A percentile compares a stretch with the other conserved stretches of the same genome.
Conservation (phyloP, 2,113 vertebrate genomes). For the Isichthys henryi region DNA sequence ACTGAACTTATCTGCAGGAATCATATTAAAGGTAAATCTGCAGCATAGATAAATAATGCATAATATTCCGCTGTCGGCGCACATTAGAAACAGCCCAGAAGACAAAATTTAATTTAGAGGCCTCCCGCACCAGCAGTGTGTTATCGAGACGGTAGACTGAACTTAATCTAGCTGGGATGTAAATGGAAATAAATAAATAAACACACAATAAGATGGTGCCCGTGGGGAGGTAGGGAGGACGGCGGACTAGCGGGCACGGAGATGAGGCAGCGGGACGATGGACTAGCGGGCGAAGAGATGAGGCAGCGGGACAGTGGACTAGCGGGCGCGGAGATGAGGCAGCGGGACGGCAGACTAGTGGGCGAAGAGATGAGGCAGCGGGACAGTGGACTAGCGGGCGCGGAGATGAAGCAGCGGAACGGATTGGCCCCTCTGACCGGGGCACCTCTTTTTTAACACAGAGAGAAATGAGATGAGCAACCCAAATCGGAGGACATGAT, state of each 20-base stretch:
- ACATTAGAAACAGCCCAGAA: slow-evolving; percentile 47
- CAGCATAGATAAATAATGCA: slow-evolving; percentile 56
- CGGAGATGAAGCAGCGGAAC: background rate
- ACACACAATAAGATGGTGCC: background rate
- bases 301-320: background rate
- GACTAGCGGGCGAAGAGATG: no score
- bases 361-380: background rate
- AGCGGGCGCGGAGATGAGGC: background rate
- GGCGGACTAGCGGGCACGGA: background rate
- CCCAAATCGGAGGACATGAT: background rate
- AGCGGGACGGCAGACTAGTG: no score
- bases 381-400: background rate
- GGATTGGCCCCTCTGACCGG: background rate
- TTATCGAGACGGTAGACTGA: slow-evolving; percentile 36
- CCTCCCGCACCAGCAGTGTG: slow-evolving; percentile 35
- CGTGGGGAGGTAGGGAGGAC: background rate
- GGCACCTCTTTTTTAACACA: background rate
- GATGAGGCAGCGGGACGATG: background rate
- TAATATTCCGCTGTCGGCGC: slow-evolving; percentile 46
- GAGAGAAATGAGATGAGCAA: background rate
- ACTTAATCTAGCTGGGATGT: slow-evolving; percentile 35
- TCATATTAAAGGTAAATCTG: slow-evolving; percentile 53
- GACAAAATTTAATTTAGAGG: slow-evolving; percentile 38
- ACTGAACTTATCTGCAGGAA: slow-evolving; percentile 49
- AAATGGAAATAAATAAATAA: slow-evolving; percentile 41